Conservation (phyloP, 1,140 invertebrate genomes). For the Aporrectodea caliginosa region DNA sequence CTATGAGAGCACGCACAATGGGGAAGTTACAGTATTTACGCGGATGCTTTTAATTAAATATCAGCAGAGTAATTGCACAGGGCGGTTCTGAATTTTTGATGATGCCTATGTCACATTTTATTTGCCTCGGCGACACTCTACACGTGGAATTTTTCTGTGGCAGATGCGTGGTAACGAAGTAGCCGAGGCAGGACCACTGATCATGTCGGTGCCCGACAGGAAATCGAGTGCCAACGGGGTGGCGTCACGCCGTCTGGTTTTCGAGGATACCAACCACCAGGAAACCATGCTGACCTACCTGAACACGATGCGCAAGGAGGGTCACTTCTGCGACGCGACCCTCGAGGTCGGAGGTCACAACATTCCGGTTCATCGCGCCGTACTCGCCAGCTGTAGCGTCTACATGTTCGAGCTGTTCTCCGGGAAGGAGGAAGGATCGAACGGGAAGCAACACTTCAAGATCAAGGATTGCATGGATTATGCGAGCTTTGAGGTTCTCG, state of each 20-base stretch:
- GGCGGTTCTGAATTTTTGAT: too few relatives aligned
- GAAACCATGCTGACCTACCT: constrained; percentile 63
- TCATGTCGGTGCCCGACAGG: neutral
- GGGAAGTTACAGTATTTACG: too few relatives aligned
- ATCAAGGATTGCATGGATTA: constrained; percentile 63
- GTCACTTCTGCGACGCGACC: constrained; percentile 74
- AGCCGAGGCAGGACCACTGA: neutral
- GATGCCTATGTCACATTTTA: too few relatives aligned
- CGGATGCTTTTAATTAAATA: too few relatives aligned
- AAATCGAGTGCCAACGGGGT: neutral
- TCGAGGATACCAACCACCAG: constrained; percentile 60
- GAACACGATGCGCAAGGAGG: constrained; percentile 71
- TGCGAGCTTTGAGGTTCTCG: constrained; percentile 66
- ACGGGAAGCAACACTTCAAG: constrained; percentile 58
- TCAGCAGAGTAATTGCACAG: too few relatives aligned
- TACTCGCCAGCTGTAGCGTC: constrained; percentile 71
- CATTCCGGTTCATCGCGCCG: constrained; percentile 70
- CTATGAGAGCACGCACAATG: too few relatives aligned
- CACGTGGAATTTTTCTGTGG: too few relatives aligned
- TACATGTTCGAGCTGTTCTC: constrained; percentile 75
- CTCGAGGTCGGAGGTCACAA: constrained; percentile 69
- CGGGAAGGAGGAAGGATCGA: constrained; percentile 32
- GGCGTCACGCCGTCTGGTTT: constrained; percentile 38
- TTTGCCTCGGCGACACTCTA: too few relatives aligned
- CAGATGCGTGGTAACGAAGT: neutral